Percentiles rank a stretch among this genome's conserved stretches.
These are phyloP conservation scores for human DNA, from an alignment of 2,113 vertebrate genomes.

Conservation along the genomic window GRCh38 chr12:125878501-125879000, in stretches of 20 bases:
- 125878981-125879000: background rate
- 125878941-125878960: background rate
- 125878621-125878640: background rate
- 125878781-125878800: fast-evolving
- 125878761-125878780: fast-evolving
- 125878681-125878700: background rate
- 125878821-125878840: too few species aligned
- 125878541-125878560: too few species aligned
- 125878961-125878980: background rate
- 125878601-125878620: background rate
- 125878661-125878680: background rate
- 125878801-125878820: background rate
- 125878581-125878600: background rate
- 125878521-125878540: background rate
- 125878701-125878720: background rate
- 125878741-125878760: background rate
- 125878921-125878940: background rate
- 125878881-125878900: background rate
- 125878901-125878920: background rate
- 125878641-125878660: background rate
- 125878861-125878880: background rate
- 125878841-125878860: background rate
- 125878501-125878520: background rate
- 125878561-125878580: too few species aligned
- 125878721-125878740: background rate